Percentiles rank a stretch among this genome's conserved stretches.
Evolutionary conservation across 2,888 invertebrate genomes (phyloP).

Genomic region (Ommatoiulus sabulosus): DNA sequence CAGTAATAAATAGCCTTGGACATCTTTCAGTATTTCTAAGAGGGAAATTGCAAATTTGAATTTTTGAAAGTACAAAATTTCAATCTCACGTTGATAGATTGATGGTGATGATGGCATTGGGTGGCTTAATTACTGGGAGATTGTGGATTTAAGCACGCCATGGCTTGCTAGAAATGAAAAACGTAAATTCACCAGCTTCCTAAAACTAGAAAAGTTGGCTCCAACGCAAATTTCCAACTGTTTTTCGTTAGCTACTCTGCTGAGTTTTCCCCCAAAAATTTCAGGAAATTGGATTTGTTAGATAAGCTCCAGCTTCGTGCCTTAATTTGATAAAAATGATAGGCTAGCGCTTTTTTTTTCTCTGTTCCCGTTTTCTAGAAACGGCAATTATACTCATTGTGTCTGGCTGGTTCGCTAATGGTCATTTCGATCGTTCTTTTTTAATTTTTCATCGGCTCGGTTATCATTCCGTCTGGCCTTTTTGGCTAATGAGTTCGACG

Average conservation of each 20-base stretch:
- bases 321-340: constrained; percentile 40
- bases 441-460: constrained; percentile 37
- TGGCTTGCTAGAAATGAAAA: not conserved
- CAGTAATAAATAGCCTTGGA: too few relatives aligned
- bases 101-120: too few relatives aligned
- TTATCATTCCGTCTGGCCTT: constrained; percentile 45
- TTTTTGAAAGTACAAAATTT: too few relatives aligned
- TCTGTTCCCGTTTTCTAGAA: constrained; percentile 14
- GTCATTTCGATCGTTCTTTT: constrained; percentile 37
- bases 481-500: constrained; percentile 47
- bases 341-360: not conserved
- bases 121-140: too few relatives aligned
- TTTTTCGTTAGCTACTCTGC: not conserved
- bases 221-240: not conserved
- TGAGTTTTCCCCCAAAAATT: not conserved
- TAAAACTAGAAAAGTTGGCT: not conserved
- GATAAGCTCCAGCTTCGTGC: not conserved
- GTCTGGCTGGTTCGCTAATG: constrained; percentile 38
- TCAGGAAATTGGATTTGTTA: constrained; percentile 39
- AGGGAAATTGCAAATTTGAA: too few relatives aligned
- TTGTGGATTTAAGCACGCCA: not conserved
- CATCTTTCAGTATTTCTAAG: too few relatives aligned
- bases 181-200: not conserved
- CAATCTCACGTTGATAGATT: too few relatives aligned
- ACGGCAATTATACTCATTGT: constrained; percentile 9